Evolutionary conservation across 2,113 vertebrate species (phyloP).

Genomic region (Peucedramus taeniatus): DNA sequence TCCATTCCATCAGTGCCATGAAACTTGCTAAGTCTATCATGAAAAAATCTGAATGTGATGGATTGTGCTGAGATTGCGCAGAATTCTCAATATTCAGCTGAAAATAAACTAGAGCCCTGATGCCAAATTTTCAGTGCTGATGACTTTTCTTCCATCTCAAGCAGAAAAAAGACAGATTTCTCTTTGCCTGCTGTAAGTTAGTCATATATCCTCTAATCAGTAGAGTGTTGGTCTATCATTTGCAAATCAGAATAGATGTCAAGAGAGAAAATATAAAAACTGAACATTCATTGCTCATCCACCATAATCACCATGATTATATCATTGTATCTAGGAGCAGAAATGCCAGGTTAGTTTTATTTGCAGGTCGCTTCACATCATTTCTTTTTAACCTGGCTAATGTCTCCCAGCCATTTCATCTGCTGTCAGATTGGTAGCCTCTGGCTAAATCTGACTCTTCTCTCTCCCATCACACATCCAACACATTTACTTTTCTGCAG

Average conservation of each 20-base stretch:
- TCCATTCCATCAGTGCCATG: background rate
- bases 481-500: background rate
- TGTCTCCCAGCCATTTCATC: background rate
- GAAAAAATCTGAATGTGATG: constrained; percentile 23
- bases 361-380: background rate
- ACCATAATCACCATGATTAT: background rate
- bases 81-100: constrained; percentile 50
- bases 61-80: constrained; percentile 6
- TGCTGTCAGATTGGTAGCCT: background rate
- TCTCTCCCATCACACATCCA: background rate
- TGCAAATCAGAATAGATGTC: constrained; percentile 55
- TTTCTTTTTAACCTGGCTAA: background rate
- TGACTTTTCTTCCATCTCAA: constrained; percentile 27
- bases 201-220: constrained; percentile 42
- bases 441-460: background rate
- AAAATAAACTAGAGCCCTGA: constrained; percentile 35
- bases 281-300: constrained; percentile 6
- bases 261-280: constrained; percentile 16
- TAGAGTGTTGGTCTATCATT: background rate
- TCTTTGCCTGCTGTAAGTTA: constrained; percentile 40
- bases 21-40: constrained; percentile 16
- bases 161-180: constrained; percentile 20
- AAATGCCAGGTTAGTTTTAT: constrained; percentile 1
- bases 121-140: constrained; percentile 19
- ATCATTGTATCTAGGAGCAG: background rate